Percentiles rank a stretch among this genome's conserved stretches.
These are phyloP conservation scores for Eupelmus urozonus DNA, from an alignment of 2,888 invertebrate genomes.

Conservation along the genomic window DNA sequence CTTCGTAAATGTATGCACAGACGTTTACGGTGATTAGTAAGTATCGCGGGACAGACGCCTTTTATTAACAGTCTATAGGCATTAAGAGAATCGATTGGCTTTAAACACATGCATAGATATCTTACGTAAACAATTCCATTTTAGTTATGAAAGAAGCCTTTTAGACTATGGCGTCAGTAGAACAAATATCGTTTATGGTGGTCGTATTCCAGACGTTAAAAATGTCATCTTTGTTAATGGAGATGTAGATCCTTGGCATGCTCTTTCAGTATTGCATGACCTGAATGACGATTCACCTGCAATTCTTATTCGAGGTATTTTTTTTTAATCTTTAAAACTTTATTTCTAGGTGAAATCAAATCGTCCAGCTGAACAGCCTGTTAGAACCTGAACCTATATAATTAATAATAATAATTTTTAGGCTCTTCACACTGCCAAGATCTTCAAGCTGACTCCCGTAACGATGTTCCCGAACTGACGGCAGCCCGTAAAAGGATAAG, in stretches of 20 bases:
- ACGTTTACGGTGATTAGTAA: constrained; percentile 77
- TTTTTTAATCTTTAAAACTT: no score
- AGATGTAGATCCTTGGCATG: constrained; percentile 81
- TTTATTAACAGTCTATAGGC: no score
- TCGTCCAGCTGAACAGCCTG: no score
- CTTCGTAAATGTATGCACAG: constrained; percentile 77
- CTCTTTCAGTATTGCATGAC: constrained; percentile 78
- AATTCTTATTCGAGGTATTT: constrained; percentile 69
- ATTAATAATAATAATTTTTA: no score
- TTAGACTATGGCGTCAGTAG: constrained; percentile 75
- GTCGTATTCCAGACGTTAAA: constrained; percentile 78
- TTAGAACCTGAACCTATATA: no score
- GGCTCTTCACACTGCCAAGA: constrained; percentile 69
- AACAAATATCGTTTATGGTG: constrained; percentile 79
- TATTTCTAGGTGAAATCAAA: not conserved
- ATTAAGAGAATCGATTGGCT: not conserved
- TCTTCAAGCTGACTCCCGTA: constrained; percentile 56
- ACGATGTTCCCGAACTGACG: constrained; percentile 61
- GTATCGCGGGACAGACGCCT: no score
- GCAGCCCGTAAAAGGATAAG: constrained; percentile 63
- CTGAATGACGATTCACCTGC: constrained; percentile 67
- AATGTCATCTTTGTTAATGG: constrained; percentile 82
- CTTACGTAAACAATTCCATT: constrained; percentile 2
- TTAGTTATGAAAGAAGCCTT: constrained; percentile 65
- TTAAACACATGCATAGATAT: not conserved